Conservation (phyloP, 2,113 vertebrate genomes). For the Haplochromis burtoni region DNA sequence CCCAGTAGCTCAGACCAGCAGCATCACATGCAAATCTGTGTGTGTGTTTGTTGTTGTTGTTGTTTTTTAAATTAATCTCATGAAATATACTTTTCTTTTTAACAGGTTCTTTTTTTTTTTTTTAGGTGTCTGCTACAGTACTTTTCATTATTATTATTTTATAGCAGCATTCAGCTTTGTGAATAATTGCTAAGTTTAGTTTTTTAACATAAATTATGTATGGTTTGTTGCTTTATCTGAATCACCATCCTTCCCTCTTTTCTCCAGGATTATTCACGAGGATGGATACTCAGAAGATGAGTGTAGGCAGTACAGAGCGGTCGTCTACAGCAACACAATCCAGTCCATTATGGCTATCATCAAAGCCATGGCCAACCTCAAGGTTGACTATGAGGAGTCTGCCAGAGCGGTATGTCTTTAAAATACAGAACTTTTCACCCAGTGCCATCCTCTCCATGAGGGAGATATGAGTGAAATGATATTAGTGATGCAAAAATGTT, state of each 20-base stretch:
- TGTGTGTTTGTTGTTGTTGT: neutral
- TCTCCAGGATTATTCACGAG: slow-evolving; percentile 90
- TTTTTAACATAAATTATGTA: neutral
- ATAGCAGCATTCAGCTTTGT: neutral
- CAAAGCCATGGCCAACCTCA: slow-evolving; percentile 93
- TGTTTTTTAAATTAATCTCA: neutral
- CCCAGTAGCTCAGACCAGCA: neutral
- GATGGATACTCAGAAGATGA: slow-evolving; percentile 97
- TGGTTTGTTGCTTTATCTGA: neutral
- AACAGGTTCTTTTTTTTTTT: neutral
- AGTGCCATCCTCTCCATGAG: neutral
- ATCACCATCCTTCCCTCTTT: neutral
- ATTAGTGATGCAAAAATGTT: neutral
- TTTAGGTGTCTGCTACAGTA: neutral
- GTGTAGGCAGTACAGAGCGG: slow-evolving; percentile 93
- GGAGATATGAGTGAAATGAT: neutral
- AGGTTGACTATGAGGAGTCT: slow-evolving; percentile 89
- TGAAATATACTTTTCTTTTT: neutral
- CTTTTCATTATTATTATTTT: neutral
- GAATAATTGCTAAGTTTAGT: neutral
- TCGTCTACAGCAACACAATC: slow-evolving; percentile 98
- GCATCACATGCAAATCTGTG: neutral
- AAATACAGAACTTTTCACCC: neutral
- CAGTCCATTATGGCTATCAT: slow-evolving; percentile 98
- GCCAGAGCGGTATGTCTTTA: slow-evolving; percentile 75